Conservation (phyloP, 2,888 invertebrate genomes). For the Boloria selene region DNA sequence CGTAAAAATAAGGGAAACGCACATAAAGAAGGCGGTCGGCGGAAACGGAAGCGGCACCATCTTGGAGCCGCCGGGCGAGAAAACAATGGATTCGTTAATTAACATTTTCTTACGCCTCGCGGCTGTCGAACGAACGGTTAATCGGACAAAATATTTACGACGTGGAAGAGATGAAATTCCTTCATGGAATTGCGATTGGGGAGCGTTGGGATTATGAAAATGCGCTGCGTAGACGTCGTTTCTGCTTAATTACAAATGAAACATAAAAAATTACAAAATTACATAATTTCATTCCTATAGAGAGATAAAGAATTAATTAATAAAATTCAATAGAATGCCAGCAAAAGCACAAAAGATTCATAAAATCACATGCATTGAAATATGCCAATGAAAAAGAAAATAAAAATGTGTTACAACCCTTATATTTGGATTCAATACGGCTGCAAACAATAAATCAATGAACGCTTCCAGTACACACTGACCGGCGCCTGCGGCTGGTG, state of each 20-base stretch:
- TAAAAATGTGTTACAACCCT: constrained; percentile 9
- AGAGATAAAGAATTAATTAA: too few species aligned
- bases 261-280: background rate
- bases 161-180: constrained; percentile 74
- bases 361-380: background rate
- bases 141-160: constrained; percentile 83
- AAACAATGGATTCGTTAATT: constrained; percentile 90
- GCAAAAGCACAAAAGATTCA: background rate
- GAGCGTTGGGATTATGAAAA: constrained; percentile 41
- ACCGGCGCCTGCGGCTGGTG: constrained; percentile 48
- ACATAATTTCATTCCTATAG: background rate
- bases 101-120: constrained; percentile 88
- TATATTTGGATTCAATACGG: constrained; percentile 12
- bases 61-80: constrained; percentile 84
- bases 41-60: constrained; percentile 83
- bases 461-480: constrained; percentile 30
- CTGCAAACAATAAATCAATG: constrained; percentile 38
- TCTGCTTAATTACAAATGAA: constrained; percentile 20
- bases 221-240: constrained; percentile 31
- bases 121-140: constrained; percentile 83
- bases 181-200: constrained; percentile 60
- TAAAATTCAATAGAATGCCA: too few species aligned
- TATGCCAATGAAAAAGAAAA: background rate
- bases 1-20: constrained; percentile 80
- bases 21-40: constrained; percentile 80